Conservation (phyloP, 2,797 vertebrate species). For the Kryptopterus vitreolus region DNA sequence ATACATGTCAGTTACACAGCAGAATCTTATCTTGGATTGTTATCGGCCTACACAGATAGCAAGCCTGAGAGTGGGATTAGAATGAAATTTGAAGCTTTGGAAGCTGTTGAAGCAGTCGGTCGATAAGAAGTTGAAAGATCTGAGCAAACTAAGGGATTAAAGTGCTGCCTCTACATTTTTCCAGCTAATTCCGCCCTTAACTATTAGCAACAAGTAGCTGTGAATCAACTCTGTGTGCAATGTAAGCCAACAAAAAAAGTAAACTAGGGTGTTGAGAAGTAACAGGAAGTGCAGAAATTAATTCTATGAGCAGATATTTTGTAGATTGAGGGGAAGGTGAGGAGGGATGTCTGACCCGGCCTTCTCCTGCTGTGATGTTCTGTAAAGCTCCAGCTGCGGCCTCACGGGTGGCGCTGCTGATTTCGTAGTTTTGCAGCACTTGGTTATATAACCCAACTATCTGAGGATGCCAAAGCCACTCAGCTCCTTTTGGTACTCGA, state of each 20-base stretch:
- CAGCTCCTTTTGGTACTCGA: conserved; percentile 85
- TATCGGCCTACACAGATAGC: background rate
- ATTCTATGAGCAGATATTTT: background rate
- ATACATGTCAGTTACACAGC: background rate
- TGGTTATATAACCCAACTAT: conserved; percentile 84
- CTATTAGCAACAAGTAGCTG: background rate
- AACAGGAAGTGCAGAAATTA: background rate
- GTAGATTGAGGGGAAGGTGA: background rate
- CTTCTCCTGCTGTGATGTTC: conserved; percentile 90
- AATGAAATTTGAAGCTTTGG: background rate
- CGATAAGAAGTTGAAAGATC: background rate
- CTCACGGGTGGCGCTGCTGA: conserved; percentile 81
- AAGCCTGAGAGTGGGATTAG: background rate
- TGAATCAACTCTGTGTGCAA: background rate
- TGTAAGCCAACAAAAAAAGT: background rate
- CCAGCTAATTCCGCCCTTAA: background rate
- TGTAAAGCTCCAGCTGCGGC: conserved; percentile 88
- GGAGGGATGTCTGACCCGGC: conserved; percentile 74
- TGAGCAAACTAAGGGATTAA: background rate
- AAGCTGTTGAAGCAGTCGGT: background rate
- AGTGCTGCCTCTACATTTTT: background rate
- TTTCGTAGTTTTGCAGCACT: conserved; percentile 82
- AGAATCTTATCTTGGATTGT: background rate
- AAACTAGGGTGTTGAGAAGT: background rate
- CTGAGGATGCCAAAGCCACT: conserved; percentile 96